Conservation (phyloP, 2,888 invertebrate genomes). For the Ariolimax columbianus region DNA sequence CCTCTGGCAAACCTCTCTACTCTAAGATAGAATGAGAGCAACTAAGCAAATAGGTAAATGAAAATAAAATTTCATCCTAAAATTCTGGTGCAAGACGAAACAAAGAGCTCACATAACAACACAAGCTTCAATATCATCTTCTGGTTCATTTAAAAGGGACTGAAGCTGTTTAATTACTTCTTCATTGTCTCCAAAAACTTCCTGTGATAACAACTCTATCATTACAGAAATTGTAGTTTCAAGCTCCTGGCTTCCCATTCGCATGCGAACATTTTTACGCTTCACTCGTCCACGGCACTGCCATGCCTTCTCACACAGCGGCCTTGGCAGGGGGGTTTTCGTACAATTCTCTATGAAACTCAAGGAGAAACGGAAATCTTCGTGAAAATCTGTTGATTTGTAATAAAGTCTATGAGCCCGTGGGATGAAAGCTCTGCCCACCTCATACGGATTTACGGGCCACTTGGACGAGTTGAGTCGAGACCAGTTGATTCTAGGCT, state of each 20-base stretch:
- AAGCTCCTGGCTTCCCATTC: slow-evolving; percentile 41
- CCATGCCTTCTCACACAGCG: slow-evolving; percentile 55
- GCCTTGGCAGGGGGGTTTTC: slow-evolving; percentile 42
- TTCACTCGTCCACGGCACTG: slow-evolving; percentile 42
- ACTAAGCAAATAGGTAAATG: no score
- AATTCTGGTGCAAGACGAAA: no score
- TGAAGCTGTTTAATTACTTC: slow-evolving; percentile 14
- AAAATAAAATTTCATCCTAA: no score
- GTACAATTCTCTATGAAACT: slow-evolving; percentile 57
- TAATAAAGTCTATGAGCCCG: slow-evolving; percentile 58
- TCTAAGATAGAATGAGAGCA: no score
- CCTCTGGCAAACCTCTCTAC: no score
- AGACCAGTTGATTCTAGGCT: slow-evolving; percentile 52
- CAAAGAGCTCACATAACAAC: slow-evolving; percentile 28
- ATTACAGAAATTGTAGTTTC: slow-evolving; percentile 33
- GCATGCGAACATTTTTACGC: slow-evolving; percentile 46
- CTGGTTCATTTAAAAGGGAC: slow-evolving; percentile 7
- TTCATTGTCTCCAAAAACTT: slow-evolving; percentile 32
- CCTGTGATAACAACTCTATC: slow-evolving; percentile 25
- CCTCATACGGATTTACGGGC: slow-evolving; percentile 58
- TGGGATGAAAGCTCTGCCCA: slow-evolving; percentile 58
- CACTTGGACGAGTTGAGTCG: slow-evolving; percentile 55
- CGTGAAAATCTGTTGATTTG: slow-evolving; percentile 59
- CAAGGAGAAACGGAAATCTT: slow-evolving; percentile 56
- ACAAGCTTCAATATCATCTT: slow-evolving; percentile 23